Evolutionary conservation across 2,888 invertebrate species (phyloP).

Genomic region (Rhagophthalmus giganteus): DNA sequence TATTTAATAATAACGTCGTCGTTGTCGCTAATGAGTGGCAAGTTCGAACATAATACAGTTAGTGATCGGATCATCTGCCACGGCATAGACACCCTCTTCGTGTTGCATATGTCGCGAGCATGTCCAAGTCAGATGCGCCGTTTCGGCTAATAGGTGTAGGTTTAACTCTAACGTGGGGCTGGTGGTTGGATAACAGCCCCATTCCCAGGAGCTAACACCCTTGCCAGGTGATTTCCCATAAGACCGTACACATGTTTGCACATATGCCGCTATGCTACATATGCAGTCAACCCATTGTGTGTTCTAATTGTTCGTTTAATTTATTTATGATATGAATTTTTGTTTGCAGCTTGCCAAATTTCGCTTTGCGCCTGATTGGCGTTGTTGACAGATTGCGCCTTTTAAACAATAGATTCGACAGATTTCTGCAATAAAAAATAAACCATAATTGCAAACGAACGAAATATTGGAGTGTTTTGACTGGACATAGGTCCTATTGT

Average conservation of each 20-base stretch:
- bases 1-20: conserved; percentile 11
- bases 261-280: conserved; percentile 52
- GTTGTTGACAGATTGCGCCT: conserved; percentile 26
- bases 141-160: conserved; percentile 41
- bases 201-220: conserved; percentile 50
- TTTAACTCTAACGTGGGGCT: conserved; percentile 30
- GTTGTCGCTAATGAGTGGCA: conserved; percentile 35
- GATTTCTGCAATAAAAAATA: too few species aligned
- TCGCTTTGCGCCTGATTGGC: conserved; percentile 17
- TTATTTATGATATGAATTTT: conserved; percentile 54
- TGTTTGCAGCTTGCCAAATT: conserved; percentile 45
- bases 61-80: conserved; percentile 39
- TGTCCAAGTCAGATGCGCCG: conserved; percentile 39
- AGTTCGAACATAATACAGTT: conserved; percentile 33
- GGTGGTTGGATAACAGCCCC: conserved; percentile 35
- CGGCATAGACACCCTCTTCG: conserved; percentile 33
- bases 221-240: conserved; percentile 58
- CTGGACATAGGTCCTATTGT: too few species aligned
- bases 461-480: too few species aligned
- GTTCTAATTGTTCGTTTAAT: conserved; percentile 55
- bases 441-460: too few species aligned
- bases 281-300: conserved; percentile 49
- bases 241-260: conserved; percentile 58
- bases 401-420: conserved; percentile 8
- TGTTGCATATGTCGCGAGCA: conserved; percentile 40